Base-by-base conservation (phyloP, 2,888 invertebrate species). In the Cephus pygmeus region DNA sequence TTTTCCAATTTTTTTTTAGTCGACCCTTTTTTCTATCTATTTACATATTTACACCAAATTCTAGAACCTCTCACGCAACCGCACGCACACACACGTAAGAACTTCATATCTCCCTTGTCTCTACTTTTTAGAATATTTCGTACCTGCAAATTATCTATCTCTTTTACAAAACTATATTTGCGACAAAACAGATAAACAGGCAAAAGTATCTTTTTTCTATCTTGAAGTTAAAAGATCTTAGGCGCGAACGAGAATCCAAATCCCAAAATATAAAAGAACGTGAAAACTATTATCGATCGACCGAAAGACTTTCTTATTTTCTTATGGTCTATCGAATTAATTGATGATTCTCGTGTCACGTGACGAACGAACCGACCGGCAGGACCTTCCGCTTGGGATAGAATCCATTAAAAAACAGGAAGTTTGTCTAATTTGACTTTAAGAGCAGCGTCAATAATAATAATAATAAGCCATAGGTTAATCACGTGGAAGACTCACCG, bases 401-500 rank as follows among this genome's bases (percentile, higher is more conserved):
- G 56, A 56, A 23, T 56, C 23, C 56, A 23, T 56, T 9, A 0
- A 23, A 23, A 23, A 23, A 56, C 9, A 3, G 23, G 23, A 23
- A 56, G 2, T 56, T 23, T 56, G 9, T 2, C 56, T 56, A 23
- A 23, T 23, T 56, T 23, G 9, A 56, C 40, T 40, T 56, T 23
- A 23, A 56, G 6, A 23, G 1, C 56, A 23, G 23, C 23, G 56
- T 56, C 56, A 23, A 56, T 56, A 56, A 56, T 15, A 40, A 56
- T 15, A 40, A 15, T 56, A 9, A 23, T 56, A 56, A 56, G 56
- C 56, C 56, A 3, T 56, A 56, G 23, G 9, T 23, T 56, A 23
- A 23, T 23, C 3, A 9, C 2, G 15, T 56, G 23, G 56, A 56
- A 56, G 12, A 93, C 94, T 94, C 93, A 97, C 97, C 96, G 93